Evolutionary conservation across 2,888 invertebrate species (phyloP).

Genomic region (Lasioglossum marginatum): DNA sequence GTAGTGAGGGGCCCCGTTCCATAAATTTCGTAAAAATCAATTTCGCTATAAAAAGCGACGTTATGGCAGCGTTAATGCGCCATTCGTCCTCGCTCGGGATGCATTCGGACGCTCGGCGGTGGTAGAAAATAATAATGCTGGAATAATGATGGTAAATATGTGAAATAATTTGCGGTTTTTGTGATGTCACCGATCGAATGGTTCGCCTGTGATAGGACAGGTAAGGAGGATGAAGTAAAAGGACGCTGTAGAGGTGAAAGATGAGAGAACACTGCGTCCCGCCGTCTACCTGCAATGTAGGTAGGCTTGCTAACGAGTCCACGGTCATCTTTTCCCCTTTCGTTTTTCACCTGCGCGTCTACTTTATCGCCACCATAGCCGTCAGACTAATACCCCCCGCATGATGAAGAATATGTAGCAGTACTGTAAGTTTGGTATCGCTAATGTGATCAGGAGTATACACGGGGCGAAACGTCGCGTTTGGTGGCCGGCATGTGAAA

Average conservation of each 20-base stretch:
- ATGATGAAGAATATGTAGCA: conserved; percentile 1
- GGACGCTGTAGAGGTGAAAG: background rate
- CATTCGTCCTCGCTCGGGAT: background rate
- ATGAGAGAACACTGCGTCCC: background rate
- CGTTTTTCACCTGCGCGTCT: conserved; percentile 7
- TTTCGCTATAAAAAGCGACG: background rate
- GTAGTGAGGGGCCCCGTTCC: background rate
- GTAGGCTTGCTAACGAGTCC: conserved; percentile 10
- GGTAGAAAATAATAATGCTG: background rate
- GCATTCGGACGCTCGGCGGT: background rate
- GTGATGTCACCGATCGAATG: background rate
- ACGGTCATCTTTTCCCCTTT: conserved; percentile 2
- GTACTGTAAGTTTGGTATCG: conserved; percentile 12
- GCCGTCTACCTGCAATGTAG: conserved; percentile 2
- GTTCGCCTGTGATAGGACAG: too few species aligned
- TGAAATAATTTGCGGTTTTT: conserved; percentile 4
- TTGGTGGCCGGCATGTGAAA: background rate
- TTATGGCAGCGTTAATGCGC: background rate
- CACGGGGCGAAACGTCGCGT: background rate
- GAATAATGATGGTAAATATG: background rate
- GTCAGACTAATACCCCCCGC: conserved; percentile 5
- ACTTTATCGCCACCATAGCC: conserved; percentile 10
- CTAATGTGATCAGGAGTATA: conserved; percentile 10
- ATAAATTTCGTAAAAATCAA: background rate
- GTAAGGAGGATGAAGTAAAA: background rate